Percentiles rank a stretch among this genome's conserved stretches.
These are phyloP conservation scores for Stegophylla sp. DNA, from an alignment of 2,888 invertebrate genomes.

Conservation along the genomic window DNA sequence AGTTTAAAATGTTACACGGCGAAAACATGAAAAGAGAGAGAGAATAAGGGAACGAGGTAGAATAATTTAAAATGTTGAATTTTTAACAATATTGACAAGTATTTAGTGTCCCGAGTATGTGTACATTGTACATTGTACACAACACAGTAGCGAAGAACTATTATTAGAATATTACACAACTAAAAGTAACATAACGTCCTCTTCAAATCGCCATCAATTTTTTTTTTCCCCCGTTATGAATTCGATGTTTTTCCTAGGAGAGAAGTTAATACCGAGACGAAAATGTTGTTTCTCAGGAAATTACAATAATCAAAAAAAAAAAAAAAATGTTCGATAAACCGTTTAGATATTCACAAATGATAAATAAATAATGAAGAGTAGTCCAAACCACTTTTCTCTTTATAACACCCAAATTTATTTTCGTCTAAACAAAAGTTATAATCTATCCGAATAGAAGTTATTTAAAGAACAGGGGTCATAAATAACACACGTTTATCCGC, in stretches of 20 bases:
- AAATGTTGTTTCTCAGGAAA: neutral
- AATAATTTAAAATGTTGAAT: neutral
- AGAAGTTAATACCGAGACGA: neutral
- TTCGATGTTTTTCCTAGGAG: neutral
- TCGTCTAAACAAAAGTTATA: no score
- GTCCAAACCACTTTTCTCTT: no score
- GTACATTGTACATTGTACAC: no score
- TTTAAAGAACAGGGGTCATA: neutral
- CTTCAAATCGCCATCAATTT: neutral
- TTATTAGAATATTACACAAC: neutral
- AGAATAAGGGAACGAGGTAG: neutral
- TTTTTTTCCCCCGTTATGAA: neutral
- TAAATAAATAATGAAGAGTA: neutral
- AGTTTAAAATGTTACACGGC: neutral
- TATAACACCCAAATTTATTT: no score
- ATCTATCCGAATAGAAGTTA: no score
- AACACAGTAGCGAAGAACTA: neutral
- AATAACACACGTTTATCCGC: neutral
- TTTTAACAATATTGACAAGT: slow-evolving; percentile 1
- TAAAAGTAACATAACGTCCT: neutral
- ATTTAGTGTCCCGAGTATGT: neutral
- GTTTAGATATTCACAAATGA: neutral
- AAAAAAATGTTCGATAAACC: slow-evolving; percentile 12
- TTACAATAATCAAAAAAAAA: no score
- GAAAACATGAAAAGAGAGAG: neutral